Evolutionary conservation across 37 sponge, comb jelly and placozoan species (phyloP), one percentile per base, ranked within the genome.

Genomic region (Dysidea cf. avara): DNA sequence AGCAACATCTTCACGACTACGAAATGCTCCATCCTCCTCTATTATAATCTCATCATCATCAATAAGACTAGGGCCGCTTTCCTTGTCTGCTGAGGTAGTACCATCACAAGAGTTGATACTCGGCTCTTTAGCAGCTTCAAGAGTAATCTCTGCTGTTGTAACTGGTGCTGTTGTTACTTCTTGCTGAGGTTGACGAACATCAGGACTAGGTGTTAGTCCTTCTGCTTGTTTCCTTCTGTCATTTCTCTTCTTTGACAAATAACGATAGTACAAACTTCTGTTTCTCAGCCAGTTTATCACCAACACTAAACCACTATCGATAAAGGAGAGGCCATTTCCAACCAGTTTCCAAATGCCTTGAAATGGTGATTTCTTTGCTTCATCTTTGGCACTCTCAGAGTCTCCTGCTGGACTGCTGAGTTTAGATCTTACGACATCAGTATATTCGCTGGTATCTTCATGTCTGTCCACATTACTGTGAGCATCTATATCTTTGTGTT

Each of bases 241-340:
- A 68, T 21, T 48, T 61, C 49, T 5, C 46, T 36, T 53, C 56
- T 53, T 14, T n/a, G n/a, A n/a, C n/a, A 86, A 78, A 21, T 68
- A 25, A 1, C 66, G 57, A 66, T 90, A 85, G 11, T 74, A 28
- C 0, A 40, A 39, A 46, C 86, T 85, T 22, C 25, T 72, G 28
- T 53, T 26, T 30, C 82, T 83, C 74, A 86, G 64, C 68, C 71
- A 85, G 0, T 66, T 49, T 18, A 85, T 80, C 18, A 85, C 7
- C 30, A 12, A 1, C 21, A 85, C 72, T 34, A 71, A 2, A n/a
- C 39, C 49, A 26, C 58, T 16, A 25, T 46, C 3, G 1, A 68
- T 18, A n/a, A 39, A 43, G 11, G 12, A 48, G 13, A 83, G 7
- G 16, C 38, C 53, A 13, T 53, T n/a, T n/a, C n/a, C n/a, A n/a